A percentile compares a stretch with the other conserved stretches of the same genome.
phyloP scores from a whole-genome alignment of 2,888 invertebrate species.

The Mythimna loreyi region DNA sequence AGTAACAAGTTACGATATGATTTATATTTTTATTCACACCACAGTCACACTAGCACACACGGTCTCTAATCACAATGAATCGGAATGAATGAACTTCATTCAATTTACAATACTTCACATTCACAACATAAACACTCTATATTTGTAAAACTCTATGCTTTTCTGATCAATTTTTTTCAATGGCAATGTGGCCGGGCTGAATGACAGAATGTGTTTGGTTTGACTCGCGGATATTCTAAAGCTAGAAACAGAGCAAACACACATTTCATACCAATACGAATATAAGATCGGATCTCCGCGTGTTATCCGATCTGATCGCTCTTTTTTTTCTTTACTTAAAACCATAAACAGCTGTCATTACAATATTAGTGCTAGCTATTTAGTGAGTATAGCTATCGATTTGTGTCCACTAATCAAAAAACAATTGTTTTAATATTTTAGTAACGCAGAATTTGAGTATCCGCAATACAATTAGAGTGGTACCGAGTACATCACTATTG shows the following conservation, averaged over 20 bases:
- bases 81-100: slow-evolving; percentile 13
- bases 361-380: too few species aligned
- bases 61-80: slow-evolving; percentile 17
- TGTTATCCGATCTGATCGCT: too few species aligned
- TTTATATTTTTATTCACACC: neutral
- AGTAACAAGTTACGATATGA: slow-evolving; percentile 6
- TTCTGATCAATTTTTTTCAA: neutral
- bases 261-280: neutral
- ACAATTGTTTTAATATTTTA: too few species aligned
- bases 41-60: slow-evolving; percentile 15
- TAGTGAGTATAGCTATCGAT: too few species aligned
- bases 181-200: neutral
- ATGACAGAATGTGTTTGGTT: neutral
- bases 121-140: neutral
- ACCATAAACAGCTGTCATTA: too few species aligned
- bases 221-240: neutral
- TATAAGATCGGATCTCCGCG: too few species aligned
- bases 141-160: slow-evolving; percentile 22
- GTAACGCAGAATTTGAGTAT: neutral
- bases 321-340: too few species aligned
- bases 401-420: too few species aligned
- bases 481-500: slow-evolving; percentile 25
- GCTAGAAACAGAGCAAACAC: neutral
- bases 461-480: neutral
- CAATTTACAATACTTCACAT: slow-evolving; percentile 11